Evolutionary conservation across 2,888 invertebrate species (phyloP), one percentile per base, ranked within the genome.

Genomic region (Druceiella hillmani): DNA sequence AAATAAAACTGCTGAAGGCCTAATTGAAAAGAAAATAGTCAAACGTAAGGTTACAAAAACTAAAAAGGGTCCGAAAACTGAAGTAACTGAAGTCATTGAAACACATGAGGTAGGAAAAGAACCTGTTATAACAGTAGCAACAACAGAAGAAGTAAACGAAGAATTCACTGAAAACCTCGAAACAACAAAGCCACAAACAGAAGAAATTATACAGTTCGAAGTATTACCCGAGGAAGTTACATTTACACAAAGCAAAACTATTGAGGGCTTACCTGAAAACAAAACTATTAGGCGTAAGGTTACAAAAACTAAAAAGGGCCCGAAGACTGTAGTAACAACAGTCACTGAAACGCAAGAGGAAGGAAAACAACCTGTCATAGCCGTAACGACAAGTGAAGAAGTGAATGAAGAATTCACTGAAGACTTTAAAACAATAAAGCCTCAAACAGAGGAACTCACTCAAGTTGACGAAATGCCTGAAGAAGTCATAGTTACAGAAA

Each of bases 11-110:
- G 50, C 64, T 9, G 62, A 68, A 40, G 58, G 56, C 38, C 55
- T 64, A 53, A 51, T 42, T 38, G 64, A 53, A 57, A 65, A 38
- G 55, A 56, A 62, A 17, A 58, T 33, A 9, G 53, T 43, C 45
- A 70, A 65, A 9, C 62, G 64, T 38, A 53, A 63, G 2, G 68
- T 74, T n/a, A 70, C 66, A 45, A 70, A 70, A 47, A 55, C 50
- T 50, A 26, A 60, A 2, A 51, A 59, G 28, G 61, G 56, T 43
- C 44, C 54, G 28, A 59, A 58, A 10, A 55, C 49, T 43, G 60
- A 59, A 50, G 51, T 49, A 12, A 59, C 60, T 2, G 56, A 60
- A 49, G 57, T 60, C 9, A 49, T 2, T 63, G 61, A 40, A 64
- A 63, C 34, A 60, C 59, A 9, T n/a, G 17, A 17, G 50, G 54